Percentiles rank a stretch among this genome's conserved stretches.
phyloP scores from a whole-genome alignment of 2,888 invertebrate genomes.

The Silvanus unidentatus region DNA sequence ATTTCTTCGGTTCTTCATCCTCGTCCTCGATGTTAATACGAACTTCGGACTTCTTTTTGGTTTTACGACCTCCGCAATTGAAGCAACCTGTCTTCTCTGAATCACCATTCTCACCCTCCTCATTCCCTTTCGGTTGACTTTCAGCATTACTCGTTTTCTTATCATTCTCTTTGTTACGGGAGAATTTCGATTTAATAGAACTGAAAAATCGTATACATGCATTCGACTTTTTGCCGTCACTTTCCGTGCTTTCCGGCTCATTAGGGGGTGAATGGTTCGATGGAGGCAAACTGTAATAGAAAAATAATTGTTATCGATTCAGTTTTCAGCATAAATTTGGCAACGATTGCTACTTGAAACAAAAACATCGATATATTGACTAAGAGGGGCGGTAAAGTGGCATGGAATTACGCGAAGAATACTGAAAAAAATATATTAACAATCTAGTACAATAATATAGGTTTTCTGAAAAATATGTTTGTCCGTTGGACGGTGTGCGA shows the following conservation, averaged over 20 bases:
- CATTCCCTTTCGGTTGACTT: slow-evolving; percentile 1
- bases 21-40: slow-evolving; percentile 41
- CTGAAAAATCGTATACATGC: too few species aligned
- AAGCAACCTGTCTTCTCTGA: slow-evolving; percentile 42
- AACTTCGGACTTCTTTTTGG: slow-evolving; percentile 21
- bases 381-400: too few species aligned
- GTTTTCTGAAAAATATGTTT: too few species aligned
- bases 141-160: slow-evolving; percentile 1
- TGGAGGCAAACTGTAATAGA: slow-evolving; percentile 29
- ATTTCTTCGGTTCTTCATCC: slow-evolving; percentile 39
- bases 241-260: slow-evolving; percentile 15
- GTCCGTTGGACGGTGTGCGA: too few species aligned
- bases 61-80: slow-evolving; percentile 40
- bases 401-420: too few species aligned
- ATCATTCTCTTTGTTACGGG: slow-evolving; percentile 7
- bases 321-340: too few species aligned
- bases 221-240: slow-evolving; percentile 3
- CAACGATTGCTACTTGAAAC: too few species aligned
- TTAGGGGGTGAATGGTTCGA: slow-evolving; percentile 23
- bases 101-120: slow-evolving; percentile 4
- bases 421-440: too few species aligned
- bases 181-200: too few species aligned
- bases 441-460: too few species aligned
- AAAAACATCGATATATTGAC: too few species aligned
- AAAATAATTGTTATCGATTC: not conserved